These are phyloP conservation scores for Scrobipalpa atriplicella DNA, from an alignment of 2,888 invertebrate species.

Conservation along the genomic window DNA sequence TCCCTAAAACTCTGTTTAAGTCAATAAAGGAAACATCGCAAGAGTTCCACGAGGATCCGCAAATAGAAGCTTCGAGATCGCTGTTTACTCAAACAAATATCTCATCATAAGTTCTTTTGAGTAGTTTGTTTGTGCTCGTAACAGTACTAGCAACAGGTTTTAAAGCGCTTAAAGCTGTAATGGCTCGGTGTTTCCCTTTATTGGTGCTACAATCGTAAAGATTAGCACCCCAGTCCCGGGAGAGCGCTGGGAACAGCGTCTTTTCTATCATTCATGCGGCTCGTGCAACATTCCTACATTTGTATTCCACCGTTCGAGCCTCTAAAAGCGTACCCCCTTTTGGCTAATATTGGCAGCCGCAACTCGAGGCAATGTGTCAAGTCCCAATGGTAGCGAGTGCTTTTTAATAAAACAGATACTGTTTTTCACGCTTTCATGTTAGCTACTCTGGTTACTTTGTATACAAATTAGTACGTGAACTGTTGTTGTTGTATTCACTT, in stretches of 20 bases:
- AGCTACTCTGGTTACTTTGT: no score
- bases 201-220: conserved; percentile 15
- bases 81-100: not conserved
- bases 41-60: no score
- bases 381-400: not conserved
- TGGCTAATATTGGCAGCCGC: not conserved
- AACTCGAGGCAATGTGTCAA: not conserved
- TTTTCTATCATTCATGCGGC: conserved; percentile 25
- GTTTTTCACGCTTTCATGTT: no score
- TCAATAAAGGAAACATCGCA: no score
- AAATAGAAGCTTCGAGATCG: not conserved
- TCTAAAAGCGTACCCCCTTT: conserved; percentile 6
- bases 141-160: conserved; percentile 10
- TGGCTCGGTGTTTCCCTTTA: not conserved
- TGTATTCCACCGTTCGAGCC: conserved; percentile 11
- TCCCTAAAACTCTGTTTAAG: no score
- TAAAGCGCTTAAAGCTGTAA: not conserved
- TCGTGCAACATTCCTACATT: conserved; percentile 17
- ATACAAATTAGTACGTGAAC: no score
- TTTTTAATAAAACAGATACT: no score
- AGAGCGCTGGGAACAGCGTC: conserved; percentile 11
- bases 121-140: not conserved
- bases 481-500: no score
- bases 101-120: not conserved
- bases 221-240: conserved; percentile 14